Percentiles rank a stretch among this genome's conserved stretches.
Conservation (phyloP, 2,888 invertebrate species). For the Microctonus hyperodae region DNA sequence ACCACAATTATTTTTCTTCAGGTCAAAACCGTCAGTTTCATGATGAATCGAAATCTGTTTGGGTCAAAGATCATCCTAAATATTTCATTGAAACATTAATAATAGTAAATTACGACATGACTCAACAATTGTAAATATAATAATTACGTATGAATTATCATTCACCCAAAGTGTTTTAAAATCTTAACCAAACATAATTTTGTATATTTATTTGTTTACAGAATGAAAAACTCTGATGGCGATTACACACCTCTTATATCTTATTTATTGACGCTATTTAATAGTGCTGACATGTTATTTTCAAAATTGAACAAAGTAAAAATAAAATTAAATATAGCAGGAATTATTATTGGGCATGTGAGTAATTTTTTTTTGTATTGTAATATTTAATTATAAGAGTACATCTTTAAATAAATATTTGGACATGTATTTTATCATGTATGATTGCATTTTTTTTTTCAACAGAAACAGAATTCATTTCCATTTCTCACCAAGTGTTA, state of each 20-base stretch:
- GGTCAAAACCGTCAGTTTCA: too few relatives aligned
- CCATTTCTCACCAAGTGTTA: neutral
- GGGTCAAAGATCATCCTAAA: too few relatives aligned
- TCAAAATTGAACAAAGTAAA: neutral
- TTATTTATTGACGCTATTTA: neutral
- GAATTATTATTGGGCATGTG: neutral
- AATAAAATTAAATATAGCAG: neutral
- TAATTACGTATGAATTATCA: neutral
- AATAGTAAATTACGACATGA: neutral
- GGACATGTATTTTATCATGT: neutral
- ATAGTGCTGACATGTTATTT: neutral
- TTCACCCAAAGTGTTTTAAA: neutral
- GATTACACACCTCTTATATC: neutral
- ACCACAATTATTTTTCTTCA: too few relatives aligned
- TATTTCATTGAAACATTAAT: neutral
- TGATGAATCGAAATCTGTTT: too few relatives aligned
- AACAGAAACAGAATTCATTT: neutral
- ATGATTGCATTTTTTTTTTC: neutral
- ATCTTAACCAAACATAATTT: too few relatives aligned
- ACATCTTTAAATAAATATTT: too few relatives aligned
- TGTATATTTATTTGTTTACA: too few relatives aligned
- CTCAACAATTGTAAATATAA: neutral
- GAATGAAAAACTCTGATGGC: neutral
- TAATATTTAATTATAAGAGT: too few relatives aligned
- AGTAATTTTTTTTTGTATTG: too few relatives aligned